Evolutionary conservation across 2,797 vertebrate genomes (phyloP).

Genomic region (Microhierax caerulescens): DNA sequence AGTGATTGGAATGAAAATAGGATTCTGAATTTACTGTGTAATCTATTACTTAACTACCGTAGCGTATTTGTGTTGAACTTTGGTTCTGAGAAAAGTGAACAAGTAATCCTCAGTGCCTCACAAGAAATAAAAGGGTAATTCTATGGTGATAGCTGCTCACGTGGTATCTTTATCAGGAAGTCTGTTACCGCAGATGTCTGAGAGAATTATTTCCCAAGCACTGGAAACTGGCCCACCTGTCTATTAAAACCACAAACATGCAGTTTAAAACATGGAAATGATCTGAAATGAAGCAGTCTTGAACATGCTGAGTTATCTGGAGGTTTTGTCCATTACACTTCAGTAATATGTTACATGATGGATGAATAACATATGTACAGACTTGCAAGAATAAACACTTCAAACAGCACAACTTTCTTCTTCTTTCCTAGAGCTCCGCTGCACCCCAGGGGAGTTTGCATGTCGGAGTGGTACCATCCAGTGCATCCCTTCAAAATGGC

Average conservation of each 20-base stretch:
- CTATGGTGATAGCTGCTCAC: not conserved
- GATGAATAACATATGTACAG: not conserved
- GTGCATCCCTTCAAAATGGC: constrained; percentile 94
- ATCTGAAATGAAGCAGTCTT: not conserved
- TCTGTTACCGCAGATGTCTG: not conserved
- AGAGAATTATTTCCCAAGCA: not conserved
- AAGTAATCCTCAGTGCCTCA: not conserved
- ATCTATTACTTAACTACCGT: not conserved
- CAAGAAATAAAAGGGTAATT: not conserved
- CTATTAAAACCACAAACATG: not conserved
- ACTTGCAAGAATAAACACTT: not conserved
- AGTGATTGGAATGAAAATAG: not conserved
- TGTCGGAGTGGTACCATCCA: constrained; percentile 94
- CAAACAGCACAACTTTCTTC: not conserved
- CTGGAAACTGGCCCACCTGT: not conserved
- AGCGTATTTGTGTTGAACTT: not conserved
- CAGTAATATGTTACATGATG: fast-evolving
- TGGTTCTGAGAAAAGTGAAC: not conserved
- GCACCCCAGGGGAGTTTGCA: constrained; percentile 90
- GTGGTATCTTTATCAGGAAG: not conserved
- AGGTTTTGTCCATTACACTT: fast-evolving
- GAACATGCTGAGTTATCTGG: not conserved
- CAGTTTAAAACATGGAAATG: not conserved
- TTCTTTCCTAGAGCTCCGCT: constrained; percentile 86
- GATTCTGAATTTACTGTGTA: not conserved